Percentiles rank a stretch among this genome's conserved stretches.
phyloP scores from a whole-genome alignment of 2,113 vertebrate species.

The Geococcyx californianus region DNA sequence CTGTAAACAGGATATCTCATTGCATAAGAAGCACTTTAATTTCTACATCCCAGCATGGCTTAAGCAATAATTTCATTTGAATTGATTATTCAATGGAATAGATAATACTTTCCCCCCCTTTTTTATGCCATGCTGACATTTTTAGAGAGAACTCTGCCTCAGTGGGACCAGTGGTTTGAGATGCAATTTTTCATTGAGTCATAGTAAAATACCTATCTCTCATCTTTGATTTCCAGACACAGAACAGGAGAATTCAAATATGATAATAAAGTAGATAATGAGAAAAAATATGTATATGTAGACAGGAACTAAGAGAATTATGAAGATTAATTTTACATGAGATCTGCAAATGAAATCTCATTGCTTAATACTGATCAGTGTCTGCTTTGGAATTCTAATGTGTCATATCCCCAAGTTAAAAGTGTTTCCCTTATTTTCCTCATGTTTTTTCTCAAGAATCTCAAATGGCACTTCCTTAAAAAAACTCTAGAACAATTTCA shows the following conservation, averaged over 20 bases:
- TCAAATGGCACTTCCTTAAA: background rate
- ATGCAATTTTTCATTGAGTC: background rate
- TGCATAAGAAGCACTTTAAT: constrained; percentile 18
- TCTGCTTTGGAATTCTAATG: constrained; percentile 66
- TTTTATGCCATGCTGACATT: background rate
- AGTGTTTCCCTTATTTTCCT: background rate
- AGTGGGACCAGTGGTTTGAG: background rate
- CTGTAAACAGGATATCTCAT: background rate
- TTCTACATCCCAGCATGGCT: background rate
- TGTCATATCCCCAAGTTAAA: background rate
- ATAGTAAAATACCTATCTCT: background rate
- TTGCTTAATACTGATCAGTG: constrained; percentile 65
- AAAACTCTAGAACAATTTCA: constrained; percentile 38
- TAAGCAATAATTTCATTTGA: constrained; percentile 24
- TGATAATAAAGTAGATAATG: constrained; percentile 67
- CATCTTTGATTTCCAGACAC: constrained; percentile 18
- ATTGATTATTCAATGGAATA: constrained; percentile 54
- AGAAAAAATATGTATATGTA: constrained; percentile 60
- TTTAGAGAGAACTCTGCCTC: background rate
- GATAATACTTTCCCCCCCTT: background rate
- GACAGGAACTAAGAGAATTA: constrained; percentile 75
- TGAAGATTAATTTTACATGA: constrained; percentile 78
- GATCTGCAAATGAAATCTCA: constrained; percentile 70
- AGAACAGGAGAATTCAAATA: constrained; percentile 48
- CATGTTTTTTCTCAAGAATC: background rate